Base-by-base conservation (phyloP, 2,888 invertebrate genomes). In the Hipparchia semele region DNA sequence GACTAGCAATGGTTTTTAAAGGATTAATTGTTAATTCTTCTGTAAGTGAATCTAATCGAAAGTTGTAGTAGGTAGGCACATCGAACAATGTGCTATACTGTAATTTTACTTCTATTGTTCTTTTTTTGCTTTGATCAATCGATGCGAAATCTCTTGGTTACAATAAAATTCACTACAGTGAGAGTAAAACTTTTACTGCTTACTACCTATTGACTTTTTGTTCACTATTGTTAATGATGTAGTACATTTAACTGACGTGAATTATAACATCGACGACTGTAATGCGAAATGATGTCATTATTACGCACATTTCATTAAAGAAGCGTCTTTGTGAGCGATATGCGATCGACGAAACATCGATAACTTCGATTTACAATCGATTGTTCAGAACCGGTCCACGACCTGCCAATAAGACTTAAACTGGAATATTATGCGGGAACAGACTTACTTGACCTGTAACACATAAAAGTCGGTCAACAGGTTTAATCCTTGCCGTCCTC, bases 381-480 rank as follows among this genome's bases (percentile, higher is more conserved):
- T 90, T 92, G 92, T 92, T 79, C 80, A 73, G 72, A 83, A 88
- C 87, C 84, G 85, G 89, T 85, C 81, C 74, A 56, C 80, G 85
- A 87, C 86, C 84, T 84, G 86, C 75, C 80, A 78, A 83, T 70
- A 51, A 54, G 45, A 61, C 85, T 85, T 82, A 79, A 84, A 86
- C 87, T 87, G 86, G 86, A 84, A 87, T 87, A 89, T 90, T 87
- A 88, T 89, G 87, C 86, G 86, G 86, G 88, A 87, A 86, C 87
- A 86, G 88, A 79, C 87, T 82, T 80, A 82, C 64, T 82, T 89
- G 91, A 86, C 90, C 90, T 80, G 90, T 88, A 88, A 87, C 84
- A 91, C 90, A 86, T 90, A 81, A 77, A 87, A 87, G 87, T 87
- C 81, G 87, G 87, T 78, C 87, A 84, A 85, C 91, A 89, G 87